Percentiles rank a stretch among this genome's conserved stretches.
Conservation (phyloP, 2,113 vertebrate species). For the Corynorhinus townsendii region DNA sequence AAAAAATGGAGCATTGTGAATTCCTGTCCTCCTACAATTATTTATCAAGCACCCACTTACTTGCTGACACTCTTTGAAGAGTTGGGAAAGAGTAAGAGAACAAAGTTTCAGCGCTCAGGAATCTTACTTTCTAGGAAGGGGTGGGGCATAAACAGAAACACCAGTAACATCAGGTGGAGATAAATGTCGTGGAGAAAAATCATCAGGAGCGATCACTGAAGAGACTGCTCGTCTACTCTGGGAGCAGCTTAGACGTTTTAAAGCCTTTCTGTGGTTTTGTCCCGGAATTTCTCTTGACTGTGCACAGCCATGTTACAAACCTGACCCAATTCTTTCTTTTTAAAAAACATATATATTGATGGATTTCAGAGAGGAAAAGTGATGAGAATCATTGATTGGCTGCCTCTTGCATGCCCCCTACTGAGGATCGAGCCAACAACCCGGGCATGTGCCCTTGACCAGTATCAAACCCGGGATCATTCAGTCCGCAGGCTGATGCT, state of each 20-base stretch:
- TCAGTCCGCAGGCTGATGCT: no score
- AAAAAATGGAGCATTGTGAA: neutral
- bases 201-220: neutral
- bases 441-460: no score
- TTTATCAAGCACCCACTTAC: neutral
- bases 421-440: no score
- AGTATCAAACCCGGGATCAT: no score
- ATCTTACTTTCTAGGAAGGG: neutral
- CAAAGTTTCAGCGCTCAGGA: neutral
- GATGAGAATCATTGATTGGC: no score
- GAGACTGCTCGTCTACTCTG: neutral
- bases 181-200: neutral
- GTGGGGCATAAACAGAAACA: neutral
- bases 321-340: neutral
- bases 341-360: no score
- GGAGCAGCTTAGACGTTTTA: neutral
- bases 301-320: neutral
- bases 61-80: conserved; percentile 1
- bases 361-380: no score
- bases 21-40: neutral
- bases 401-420: no score
- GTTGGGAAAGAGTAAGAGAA: neutral
- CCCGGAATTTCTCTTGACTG: neutral
- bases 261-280: neutral
- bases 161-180: neutral